Base-by-base conservation (phyloP, 2,888 invertebrate species). In the Rhamphomyia laevipes region DNA sequence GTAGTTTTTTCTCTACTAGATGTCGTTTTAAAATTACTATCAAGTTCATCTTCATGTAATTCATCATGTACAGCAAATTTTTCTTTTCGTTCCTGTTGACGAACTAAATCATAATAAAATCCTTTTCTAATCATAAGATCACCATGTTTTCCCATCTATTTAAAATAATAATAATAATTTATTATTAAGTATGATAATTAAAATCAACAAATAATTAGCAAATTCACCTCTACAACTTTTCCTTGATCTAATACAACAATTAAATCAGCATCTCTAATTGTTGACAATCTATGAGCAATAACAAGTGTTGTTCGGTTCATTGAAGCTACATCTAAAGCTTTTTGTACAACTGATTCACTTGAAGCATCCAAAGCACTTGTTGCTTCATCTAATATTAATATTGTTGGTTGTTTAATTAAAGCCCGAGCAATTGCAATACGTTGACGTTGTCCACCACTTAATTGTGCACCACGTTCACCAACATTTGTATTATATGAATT, bases 371-470 rank as follows among this genome's bases (percentile, higher is more conserved):
- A 69, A 2, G 95, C 94, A 74, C 93, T 93, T 2, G 96, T 96
- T 13, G 96, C 95, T 73, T 96, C 96, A 67, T 96, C 96, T 50
- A 96, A 68, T 61, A 93, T 83, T 45, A 96, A 74, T 49, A 93
- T 77, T 3, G 84, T 80, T 0, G 96, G 95, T 64, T 91, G 82
- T 68, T 95, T 96, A 1, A 97, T 71, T 40, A 96, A 75, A 0
- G 96, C 96, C 49, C 96, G 73, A 0, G 96, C 96, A 53, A 97
- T 95, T 1, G 95, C 95, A 53, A 96, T 86, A 56, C 96, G 74
- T 65, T 96, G 95, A 57, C 93, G 88, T 70, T 95, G 95, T 0
- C 96, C 96, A 1, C 96, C 95, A 43, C 92, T 92, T 35, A 96
- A 76, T n/a, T 93, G 84, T 47, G 84, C 80, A 1, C 94, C 94